These are phyloP conservation scores for Scomber scombrus DNA, from an alignment of 2,113 vertebrate genomes.

Conservation along the genomic window DNA sequence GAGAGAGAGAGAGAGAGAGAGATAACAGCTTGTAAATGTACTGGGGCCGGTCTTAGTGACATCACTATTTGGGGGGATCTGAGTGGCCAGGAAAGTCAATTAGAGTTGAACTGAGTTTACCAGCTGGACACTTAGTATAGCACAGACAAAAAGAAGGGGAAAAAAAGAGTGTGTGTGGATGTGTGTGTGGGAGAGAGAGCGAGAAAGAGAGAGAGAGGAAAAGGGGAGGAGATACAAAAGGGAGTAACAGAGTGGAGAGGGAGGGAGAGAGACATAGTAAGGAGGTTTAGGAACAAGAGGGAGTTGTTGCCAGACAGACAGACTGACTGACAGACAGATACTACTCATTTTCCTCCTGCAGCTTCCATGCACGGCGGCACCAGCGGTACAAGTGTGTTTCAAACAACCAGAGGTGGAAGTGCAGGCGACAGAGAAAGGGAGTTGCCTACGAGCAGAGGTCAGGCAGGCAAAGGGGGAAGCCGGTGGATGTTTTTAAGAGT, in stretches of 20 bases:
- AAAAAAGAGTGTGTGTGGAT: slow-evolving; percentile 50
- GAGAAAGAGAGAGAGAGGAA: slow-evolving; percentile 67
- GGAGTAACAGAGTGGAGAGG: slow-evolving; percentile 72
- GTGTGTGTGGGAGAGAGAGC: slow-evolving; percentile 54
- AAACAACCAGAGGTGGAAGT: slow-evolving; percentile 59
- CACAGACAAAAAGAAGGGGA: slow-evolving; percentile 33
- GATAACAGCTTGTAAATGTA: slow-evolving; percentile 53
- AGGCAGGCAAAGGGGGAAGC: slow-evolving; percentile 69
- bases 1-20: slow-evolving; percentile 22
- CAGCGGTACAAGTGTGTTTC: slow-evolving; percentile 24
- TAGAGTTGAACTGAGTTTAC: slow-evolving; percentile 83
- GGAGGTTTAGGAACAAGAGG: slow-evolving; percentile 72
- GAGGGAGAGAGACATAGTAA: slow-evolving; percentile 74
- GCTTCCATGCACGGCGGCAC: slow-evolving; percentile 23
- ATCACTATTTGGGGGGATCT: slow-evolving; percentile 81
- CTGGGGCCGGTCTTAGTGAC: slow-evolving; percentile 74
- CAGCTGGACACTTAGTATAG: slow-evolving; percentile 73
- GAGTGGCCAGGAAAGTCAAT: slow-evolving; percentile 85
- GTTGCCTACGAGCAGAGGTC: slow-evolving; percentile 72
- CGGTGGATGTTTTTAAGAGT: slow-evolving; percentile 76
- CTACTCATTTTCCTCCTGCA: slow-evolving; percentile 48
- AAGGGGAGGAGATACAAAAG: slow-evolving; percentile 80
- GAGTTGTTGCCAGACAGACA: slow-evolving; percentile 67
- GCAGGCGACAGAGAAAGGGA: slow-evolving; percentile 66
- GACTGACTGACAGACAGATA: slow-evolving; percentile 55